Conservation (phyloP, 1,140 invertebrate species). For the Diplogasteroides magnus region DNA sequence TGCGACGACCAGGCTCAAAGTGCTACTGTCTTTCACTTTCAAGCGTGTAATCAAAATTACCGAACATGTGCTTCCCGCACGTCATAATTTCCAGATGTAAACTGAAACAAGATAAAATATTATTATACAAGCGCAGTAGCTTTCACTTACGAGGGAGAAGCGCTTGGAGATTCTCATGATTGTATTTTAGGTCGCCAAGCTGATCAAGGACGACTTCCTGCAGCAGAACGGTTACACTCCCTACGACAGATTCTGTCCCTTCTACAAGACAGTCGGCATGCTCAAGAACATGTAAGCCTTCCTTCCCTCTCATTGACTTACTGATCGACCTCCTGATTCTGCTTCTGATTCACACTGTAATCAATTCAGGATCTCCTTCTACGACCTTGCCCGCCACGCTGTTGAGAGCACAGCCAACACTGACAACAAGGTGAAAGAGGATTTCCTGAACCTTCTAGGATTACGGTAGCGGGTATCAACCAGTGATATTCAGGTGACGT, state of each 20-base stretch:
- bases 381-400: slow-evolving; percentile 92
- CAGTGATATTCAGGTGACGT: slow-evolving; percentile 74
- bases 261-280: slow-evolving; percentile 99
- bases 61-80: too few species aligned
- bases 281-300: slow-evolving; percentile 76
- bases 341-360: too few species aligned
- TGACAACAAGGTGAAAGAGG: slow-evolving; percentile 79
- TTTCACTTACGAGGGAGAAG: too few species aligned
- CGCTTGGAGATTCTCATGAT: too few species aligned
- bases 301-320: not conserved
- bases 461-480: too few species aligned
- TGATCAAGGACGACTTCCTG: slow-evolving; percentile 98
- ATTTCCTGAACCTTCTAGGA: too few species aligned
- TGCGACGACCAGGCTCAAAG: too few species aligned
- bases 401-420: slow-evolving; percentile 96
- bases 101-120: too few species aligned
- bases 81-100: too few species aligned
- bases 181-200: slow-evolving; percentile 68
- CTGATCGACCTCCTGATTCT: slow-evolving; percentile 11
- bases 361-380: slow-evolving; percentile 76
- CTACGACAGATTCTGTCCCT: slow-evolving; percentile 86
- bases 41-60: too few species aligned
- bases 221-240: slow-evolving; percentile 86
- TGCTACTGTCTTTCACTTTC: too few species aligned
- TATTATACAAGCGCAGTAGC: too few species aligned